These are phyloP conservation scores for Cyrtodaria siliqua DNA, from an alignment of 2,888 invertebrate genomes.

Conservation along the genomic window DNA sequence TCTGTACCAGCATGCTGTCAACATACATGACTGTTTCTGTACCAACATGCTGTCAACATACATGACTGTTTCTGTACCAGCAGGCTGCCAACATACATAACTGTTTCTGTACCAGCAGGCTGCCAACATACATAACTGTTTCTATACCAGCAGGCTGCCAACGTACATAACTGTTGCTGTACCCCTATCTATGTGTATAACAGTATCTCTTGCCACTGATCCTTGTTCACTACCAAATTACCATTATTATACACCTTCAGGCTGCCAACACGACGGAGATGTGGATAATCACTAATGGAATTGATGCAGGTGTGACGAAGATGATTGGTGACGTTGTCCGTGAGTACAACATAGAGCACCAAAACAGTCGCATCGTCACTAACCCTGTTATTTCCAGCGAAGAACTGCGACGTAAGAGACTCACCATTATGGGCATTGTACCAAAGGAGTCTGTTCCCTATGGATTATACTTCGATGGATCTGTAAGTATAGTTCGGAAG, in stretches of 20 bases:
- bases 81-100: no score
- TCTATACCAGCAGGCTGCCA: no score
- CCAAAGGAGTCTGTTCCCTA: conserved; percentile 70
- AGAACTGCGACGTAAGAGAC: conserved; percentile 63
- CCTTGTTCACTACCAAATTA: no score
- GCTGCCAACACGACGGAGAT: conserved; percentile 84
- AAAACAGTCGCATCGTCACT: conserved; percentile 54
- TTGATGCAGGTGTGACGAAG: conserved; percentile 82
- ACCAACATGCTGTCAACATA: no score
- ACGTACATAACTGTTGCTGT: no score
- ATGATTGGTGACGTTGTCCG: conserved; percentile 84
- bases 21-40: no score
- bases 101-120: no score
- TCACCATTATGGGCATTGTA: conserved; percentile 82
- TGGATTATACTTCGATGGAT: conserved; percentile 67
- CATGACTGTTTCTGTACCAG: no score
- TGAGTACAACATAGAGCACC: conserved; percentile 78
- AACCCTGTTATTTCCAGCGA: conserved; percentile 43
- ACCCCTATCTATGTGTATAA: no score
- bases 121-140: no score
- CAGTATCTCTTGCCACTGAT: no score
- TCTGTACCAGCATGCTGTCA: no score
- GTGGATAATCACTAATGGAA: conserved; percentile 84
- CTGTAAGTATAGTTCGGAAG: conserved; percentile 65
- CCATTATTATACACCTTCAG: conserved; percentile 47